Base-by-base conservation (phyloP, 2,888 invertebrate genomes). In the Aelia acuminata region DNA sequence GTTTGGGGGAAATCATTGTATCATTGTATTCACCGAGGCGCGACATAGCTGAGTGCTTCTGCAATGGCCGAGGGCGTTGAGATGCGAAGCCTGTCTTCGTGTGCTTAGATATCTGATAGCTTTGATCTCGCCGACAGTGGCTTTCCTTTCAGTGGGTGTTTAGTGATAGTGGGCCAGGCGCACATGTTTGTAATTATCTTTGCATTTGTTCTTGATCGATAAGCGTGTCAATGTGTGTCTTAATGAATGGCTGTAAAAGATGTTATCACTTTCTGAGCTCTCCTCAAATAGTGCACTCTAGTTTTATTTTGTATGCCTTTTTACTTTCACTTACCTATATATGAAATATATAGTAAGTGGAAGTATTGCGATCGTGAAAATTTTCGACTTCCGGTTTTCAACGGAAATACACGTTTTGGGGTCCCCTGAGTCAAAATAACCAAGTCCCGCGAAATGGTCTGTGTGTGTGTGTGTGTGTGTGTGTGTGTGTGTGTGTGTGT, bases 121-220 rank as follows among this genome's bases (percentile, higher is more conserved):
- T 70, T 70, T 70, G 63, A 70, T 70, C 63, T 70, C 35, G 35
- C 63, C 63, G 63, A 35, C 63, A 57, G 57, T 57, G 26, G 10
- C n/a, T 49, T 15, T 11, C 3, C 13, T 26, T 7, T 26, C 26
- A 35, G 63, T 35, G 63, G 63, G 26, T 10, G 57, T n/a, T n/a
- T n/a, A n/a, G n/a, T 2, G 57, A 13, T 26, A 13, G 26, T 3
- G 57, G 15, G 26, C 2, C 13, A 26, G 57, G 5, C 31, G 8
- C 63, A 70, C 8, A 70, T 70, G 63, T 70, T 70, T 8, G 8
- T 18, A 18, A 18, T 35, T 70, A 35, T 31, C 63, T 70, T 70
- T 70, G 31, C 18, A 20, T 70, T 70, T 35, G 18, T 35, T 31
- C 35, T 35, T 35, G 1, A 35, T 26, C 26, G 57, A 57, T 57